Conservation (phyloP, 1,140 invertebrate genomes). For the Centruroides sculpturatus region DNA sequence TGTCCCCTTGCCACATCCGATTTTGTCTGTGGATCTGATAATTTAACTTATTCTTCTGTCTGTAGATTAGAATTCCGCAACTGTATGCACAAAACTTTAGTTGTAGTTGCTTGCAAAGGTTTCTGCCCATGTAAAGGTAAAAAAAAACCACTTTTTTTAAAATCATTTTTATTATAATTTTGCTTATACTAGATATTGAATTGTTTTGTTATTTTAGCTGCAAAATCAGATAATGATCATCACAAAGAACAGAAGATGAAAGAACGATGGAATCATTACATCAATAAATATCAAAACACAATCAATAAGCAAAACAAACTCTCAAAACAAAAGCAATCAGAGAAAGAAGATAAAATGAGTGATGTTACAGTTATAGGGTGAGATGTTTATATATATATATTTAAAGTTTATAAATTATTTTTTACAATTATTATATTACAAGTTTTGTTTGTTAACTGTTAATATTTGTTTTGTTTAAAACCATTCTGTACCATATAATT, state of each 20-base stretch:
- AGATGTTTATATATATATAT: too few species aligned
- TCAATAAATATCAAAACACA: constrained; percentile 49
- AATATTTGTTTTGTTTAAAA: too few species aligned
- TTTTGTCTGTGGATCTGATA: constrained; percentile 78
- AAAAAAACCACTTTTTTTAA: neutral
- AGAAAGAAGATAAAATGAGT: too few species aligned
- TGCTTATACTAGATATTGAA: neutral
- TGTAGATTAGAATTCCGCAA: constrained; percentile 82
- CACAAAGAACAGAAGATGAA: constrained; percentile 15
- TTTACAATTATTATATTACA: too few species aligned
- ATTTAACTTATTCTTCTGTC: constrained; percentile 79
- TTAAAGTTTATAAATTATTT: too few species aligned
- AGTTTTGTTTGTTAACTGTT: too few species aligned
- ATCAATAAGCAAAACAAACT: constrained; percentile 19
- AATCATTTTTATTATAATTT: too few species aligned
- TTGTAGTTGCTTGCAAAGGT: constrained; percentile 65
- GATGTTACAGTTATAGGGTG: too few species aligned
- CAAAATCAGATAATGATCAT: constrained; percentile 11
- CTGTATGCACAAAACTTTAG: constrained; percentile 61
- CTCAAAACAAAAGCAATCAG: too few species aligned
- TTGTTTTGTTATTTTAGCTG: constrained; percentile 1
- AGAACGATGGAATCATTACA: constrained; percentile 43
- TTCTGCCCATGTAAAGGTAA: constrained; percentile 56
- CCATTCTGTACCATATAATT: too few species aligned
- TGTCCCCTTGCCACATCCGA: constrained; percentile 60